Evolutionary conservation across 2,888 invertebrate species (phyloP).

Genomic region (Phaonia tiefii): DNA sequence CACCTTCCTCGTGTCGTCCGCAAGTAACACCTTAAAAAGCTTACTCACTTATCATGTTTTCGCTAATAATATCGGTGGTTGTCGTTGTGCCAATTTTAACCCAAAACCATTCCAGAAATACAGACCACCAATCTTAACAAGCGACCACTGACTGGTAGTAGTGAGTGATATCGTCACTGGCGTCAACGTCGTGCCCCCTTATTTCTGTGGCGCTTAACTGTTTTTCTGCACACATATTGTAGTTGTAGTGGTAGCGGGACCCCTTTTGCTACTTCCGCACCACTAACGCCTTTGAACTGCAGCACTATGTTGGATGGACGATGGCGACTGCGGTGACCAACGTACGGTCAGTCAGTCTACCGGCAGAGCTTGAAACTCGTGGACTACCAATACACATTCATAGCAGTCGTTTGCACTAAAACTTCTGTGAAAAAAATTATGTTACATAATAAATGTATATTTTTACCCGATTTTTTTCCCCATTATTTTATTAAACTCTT

Average conservation of each 20-base stretch:
- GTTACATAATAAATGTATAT: slow-evolving; percentile 32
- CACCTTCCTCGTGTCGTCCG: background rate
- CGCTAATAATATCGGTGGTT: slow-evolving; percentile 19
- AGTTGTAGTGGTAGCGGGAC: slow-evolving; percentile 36
- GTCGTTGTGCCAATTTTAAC: background rate
- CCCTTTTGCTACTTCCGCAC: slow-evolving; percentile 51
- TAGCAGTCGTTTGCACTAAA: background rate
- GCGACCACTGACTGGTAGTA: slow-evolving; percentile 9
- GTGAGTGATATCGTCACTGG: slow-evolving; percentile 24
- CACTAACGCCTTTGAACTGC: slow-evolving; percentile 29
- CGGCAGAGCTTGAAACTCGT: background rate
- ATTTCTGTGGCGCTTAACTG: slow-evolving; percentile 32
- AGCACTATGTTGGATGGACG: slow-evolving; percentile 18
- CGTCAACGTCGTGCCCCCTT: slow-evolving; percentile 33
- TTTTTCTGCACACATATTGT: slow-evolving; percentile 46
- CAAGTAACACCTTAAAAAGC: slow-evolving; percentile 18
- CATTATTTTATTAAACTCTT: slow-evolving; percentile 17
- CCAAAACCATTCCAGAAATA: slow-evolving; percentile 27
- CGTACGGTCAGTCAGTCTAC: background rate
- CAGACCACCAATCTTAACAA: background rate
- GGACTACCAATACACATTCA: background rate
- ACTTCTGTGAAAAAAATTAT: slow-evolving; percentile 4
- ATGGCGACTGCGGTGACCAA: background rate
- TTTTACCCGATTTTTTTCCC: slow-evolving; percentile 27
- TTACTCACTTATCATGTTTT: slow-evolving; percentile 56